These are phyloP conservation scores for Takifugu rubripes DNA, from an alignment of 2,797 vertebrate genomes.

Conservation along the genomic window DNA sequence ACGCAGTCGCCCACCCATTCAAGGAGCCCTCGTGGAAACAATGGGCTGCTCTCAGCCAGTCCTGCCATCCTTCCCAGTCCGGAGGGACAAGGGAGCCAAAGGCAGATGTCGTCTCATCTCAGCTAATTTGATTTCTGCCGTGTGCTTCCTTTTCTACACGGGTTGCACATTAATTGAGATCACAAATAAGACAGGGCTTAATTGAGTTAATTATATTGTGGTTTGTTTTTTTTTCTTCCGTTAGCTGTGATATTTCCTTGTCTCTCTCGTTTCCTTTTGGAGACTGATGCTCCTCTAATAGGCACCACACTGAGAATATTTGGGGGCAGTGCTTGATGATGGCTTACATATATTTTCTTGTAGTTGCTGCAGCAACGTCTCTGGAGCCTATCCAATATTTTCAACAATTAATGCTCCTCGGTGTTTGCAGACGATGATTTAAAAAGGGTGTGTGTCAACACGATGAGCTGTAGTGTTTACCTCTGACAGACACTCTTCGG, in stretches of 20 bases:
- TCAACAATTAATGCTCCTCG: background rate
- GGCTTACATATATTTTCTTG: background rate
- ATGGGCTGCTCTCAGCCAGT: slow-evolving; percentile 52
- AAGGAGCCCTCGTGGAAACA: slow-evolving; percentile 55
- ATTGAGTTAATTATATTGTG: slow-evolving; percentile 59
- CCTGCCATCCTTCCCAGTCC: slow-evolving; percentile 51
- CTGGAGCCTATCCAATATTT: slow-evolving; percentile 19
- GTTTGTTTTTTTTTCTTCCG: slow-evolving; percentile 12
- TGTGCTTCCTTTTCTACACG: slow-evolving; percentile 50
- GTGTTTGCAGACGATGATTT: slow-evolving; percentile 11
- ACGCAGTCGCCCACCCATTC: slow-evolving; percentile 50
- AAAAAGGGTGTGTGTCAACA: slow-evolving; percentile 11
- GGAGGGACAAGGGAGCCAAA: slow-evolving; percentile 55
- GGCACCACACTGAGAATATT: slow-evolving; percentile 16
- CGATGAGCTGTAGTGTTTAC: slow-evolving; percentile 21
- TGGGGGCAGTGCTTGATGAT: slow-evolving; percentile 13
- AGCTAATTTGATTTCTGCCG: slow-evolving; percentile 72
- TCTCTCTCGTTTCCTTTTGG: slow-evolving; percentile 20
- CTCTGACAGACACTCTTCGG: slow-evolving; percentile 27
- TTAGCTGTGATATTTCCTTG: slow-evolving; percentile 21
- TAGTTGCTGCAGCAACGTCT: slow-evolving; percentile 16
- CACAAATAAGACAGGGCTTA: slow-evolving; percentile 67
- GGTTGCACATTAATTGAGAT: slow-evolving; percentile 66
- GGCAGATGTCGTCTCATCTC: slow-evolving; percentile 69
- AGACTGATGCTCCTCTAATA: slow-evolving; percentile 40